Evolutionary conservation across 1,140 invertebrate species (phyloP), one percentile per base, ranked within the genome.

Genomic region (Stenopsyche tienmushanensis): DNA sequence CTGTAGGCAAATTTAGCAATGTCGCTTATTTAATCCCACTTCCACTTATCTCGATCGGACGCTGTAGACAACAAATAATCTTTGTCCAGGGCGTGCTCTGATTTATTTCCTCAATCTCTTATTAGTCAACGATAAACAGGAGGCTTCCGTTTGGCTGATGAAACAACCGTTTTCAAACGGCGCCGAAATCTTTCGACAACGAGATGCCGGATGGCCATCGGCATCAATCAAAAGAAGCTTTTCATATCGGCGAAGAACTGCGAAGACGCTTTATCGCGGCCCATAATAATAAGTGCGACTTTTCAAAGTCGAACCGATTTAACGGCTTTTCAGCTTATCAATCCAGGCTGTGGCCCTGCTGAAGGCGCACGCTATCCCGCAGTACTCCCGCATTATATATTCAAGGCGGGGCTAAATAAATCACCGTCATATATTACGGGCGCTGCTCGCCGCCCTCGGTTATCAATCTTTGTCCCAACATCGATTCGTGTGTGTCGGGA

Each of bases 381-480:
- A n/a, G n/a, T n/a, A n/a, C 44, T 9, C 3, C 44, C 44, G 8
- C 18, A 47, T 47, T 15, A 47, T 47, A 47, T 20, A 47, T 47
- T 47, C 44, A 13, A 20, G 44, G 44, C 29, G 29, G 29, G 29
- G 29, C 29, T 13, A 34, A 47, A 47, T 47, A 47, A 47, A 47
- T 47, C 44, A 47, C 44, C 29, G 29, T 34, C 29, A 34, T 34
- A 34, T 34, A 34, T 47, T 47, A 47, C 29, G 29, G 10, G 5
- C 7, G 17, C 44, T 15, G 18, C 44, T 20, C 10, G 44, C 44
- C 18, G 44, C 44, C 44, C 44, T 47, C 18, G 44, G 44, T 47
- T 47, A 47, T 47, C 44, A 47, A 47, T 47, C 44, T 47, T 47
- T 47, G 44, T 47, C 44, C 7, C n/a, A n/a, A 39, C 34, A 15